Evolutionary conservation across 1,140 invertebrate genomes (phyloP).

Genomic region (Brachionus sp.): DNA sequence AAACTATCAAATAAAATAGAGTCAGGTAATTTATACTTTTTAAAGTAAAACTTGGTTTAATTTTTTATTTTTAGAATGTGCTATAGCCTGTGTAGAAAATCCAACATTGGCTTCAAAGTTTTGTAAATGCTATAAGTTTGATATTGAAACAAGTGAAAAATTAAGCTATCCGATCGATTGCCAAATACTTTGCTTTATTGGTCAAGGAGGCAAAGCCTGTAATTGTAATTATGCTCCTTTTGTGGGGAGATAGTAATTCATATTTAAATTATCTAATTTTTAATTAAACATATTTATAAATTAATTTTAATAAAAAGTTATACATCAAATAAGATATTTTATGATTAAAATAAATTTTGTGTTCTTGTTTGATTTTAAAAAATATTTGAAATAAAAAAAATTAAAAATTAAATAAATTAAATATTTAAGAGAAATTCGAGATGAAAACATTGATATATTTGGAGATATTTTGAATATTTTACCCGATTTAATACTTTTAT

Average conservation of each 20-base stretch:
- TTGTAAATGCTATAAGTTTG: not conserved
- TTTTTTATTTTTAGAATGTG: not conserved
- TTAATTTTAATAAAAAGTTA: not conserved
- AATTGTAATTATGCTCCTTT: slow-evolving; percentile 45
- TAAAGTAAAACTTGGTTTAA: not conserved
- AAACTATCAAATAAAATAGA: not conserved
- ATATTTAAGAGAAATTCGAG: too few species aligned
- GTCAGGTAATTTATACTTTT: not conserved
- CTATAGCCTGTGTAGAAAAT: not conserved
- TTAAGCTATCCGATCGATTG: slow-evolving; percentile 15
- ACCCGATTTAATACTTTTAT: too few species aligned
- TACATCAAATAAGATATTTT: too few species aligned
- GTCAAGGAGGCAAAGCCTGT: slow-evolving; percentile 38
- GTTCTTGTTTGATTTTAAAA: too few species aligned
- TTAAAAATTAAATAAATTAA: too few species aligned
- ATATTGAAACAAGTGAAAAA: not conserved
- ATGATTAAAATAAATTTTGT: too few species aligned
- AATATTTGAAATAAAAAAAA: too few species aligned
- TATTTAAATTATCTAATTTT: not conserved
- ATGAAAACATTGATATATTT: too few species aligned
- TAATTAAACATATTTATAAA: not conserved
- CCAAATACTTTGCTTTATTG: slow-evolving; percentile 36
- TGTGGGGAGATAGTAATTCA: slow-evolving; percentile 8
- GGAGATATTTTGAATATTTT: too few species aligned
- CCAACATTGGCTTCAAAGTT: not conserved